Evolutionary conservation across 92 coral and sea anemone species (phyloP).

Genomic region (Actinostola sp.): DNA sequence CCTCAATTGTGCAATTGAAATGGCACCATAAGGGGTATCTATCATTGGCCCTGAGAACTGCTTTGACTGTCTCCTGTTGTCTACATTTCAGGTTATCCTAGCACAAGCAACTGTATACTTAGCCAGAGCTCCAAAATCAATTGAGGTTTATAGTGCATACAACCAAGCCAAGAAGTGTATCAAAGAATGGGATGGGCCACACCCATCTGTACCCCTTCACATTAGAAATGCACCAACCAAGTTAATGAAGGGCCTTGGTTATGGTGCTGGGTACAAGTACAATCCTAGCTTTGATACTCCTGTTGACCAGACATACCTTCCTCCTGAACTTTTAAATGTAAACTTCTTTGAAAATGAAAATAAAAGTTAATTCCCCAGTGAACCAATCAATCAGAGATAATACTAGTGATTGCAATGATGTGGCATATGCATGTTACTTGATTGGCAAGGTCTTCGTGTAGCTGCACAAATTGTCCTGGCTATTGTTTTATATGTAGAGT

Average conservation of each 20-base stretch:
- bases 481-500: no score
- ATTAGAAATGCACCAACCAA: constrained; percentile 96
- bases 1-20: no score
- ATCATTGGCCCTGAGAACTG: no score
- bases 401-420: no score
- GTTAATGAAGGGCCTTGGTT: constrained; percentile 88
- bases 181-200: constrained; percentile 86
- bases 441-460: no score
- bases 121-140: constrained; percentile 92
- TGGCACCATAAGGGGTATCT: no score
- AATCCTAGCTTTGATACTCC: constrained; percentile 86
- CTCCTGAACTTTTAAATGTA: constrained; percentile 72
- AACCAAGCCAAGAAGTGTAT: constrained; percentile 79
- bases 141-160: constrained; percentile 91
- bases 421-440: no score
- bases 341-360: constrained; percentile 65
- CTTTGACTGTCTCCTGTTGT: background rate
- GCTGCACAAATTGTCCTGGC: no score
- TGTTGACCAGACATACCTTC: constrained; percentile 89
- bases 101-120: constrained; percentile 93
- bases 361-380: background rate
- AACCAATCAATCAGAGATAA: no score
- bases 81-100: constrained; percentile 74
- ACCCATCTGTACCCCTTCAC: constrained; percentile 93
- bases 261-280: constrained; percentile 90